phyloP scores from a whole-genome alignment of 2,113 vertebrate genomes.

The Poicephalus gulielmi region DNA sequence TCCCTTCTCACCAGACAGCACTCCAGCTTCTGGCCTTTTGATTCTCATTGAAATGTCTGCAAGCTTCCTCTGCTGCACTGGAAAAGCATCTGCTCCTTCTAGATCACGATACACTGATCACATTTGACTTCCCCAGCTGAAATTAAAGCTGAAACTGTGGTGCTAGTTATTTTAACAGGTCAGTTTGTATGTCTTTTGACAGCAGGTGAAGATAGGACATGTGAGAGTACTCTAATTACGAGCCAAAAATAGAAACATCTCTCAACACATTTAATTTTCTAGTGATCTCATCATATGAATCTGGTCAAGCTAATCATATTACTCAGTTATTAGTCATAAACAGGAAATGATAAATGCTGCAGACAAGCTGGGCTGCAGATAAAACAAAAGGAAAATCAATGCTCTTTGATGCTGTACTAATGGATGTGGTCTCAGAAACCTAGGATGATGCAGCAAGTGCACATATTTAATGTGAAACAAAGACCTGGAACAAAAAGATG shows the following conservation, averaged over 20 bases:
- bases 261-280: neutral
- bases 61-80: neutral
- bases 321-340: neutral
- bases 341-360: neutral
- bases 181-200: neutral
- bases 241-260: neutral
- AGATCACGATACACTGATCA: neutral
- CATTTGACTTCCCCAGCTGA: neutral
- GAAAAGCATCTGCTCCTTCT: neutral
- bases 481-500: neutral
- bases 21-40: neutral
- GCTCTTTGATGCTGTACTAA: constrained; percentile 6
- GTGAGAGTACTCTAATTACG: neutral
- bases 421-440: constrained; percentile 3
- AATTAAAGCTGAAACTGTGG: neutral
- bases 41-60: neutral
- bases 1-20: neutral
- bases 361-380: neutral
- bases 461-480: neutral
- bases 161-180: neutral
- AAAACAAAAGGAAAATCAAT: neutral
- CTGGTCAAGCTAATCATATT: neutral
- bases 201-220: neutral
- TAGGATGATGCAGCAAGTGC: neutral
- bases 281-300: neutral